Evolutionary conservation across 2,113 vertebrate species (phyloP), one percentile per base, ranked within the genome.

Genomic region (Heteronetta atricapilla): DNA sequence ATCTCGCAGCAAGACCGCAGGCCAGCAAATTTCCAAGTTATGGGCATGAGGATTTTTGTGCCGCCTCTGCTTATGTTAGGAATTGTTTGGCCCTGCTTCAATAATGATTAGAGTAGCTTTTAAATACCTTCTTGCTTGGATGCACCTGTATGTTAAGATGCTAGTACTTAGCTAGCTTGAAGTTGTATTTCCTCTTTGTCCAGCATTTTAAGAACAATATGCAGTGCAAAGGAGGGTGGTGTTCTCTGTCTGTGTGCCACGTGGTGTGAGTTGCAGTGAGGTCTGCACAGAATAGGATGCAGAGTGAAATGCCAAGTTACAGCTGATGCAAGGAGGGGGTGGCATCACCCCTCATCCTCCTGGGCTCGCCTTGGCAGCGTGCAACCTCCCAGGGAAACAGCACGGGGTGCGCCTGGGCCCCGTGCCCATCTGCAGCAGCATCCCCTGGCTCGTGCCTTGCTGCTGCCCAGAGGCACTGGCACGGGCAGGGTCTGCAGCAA

Each of bases 361-460:
- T 0, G 2, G 46, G 38, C 28, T 66, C 60, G 26, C 19, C 50
- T 66, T 2, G 3, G 22, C 60, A 89, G 66, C 13, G 34, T 0
- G 1, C 19, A n/a, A 59, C 8, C 19, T 64, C n/a, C 15, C 52
- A 6, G 52, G 68, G 36, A 17, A 67, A 46, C 26, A 31, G 3
- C 23, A 17, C 0, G 0, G 55, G 38, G 50, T 21, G 36, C 13
- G 63, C n/a, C 12, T 2, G 16, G 42, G 33, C 14, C 55, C 0
- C 1, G 17, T 12, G 21, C 42, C 17, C 58, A 29, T 36, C 36
- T 33, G 33, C 0, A 2, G 40, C 40, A 26, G 6, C 22, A 36
- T 26, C 10, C 10, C 0, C 0, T 44, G 48, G 3, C 40, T 58
- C 18, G 0, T 4, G 53, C 40, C 1, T 0, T 21, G 40, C 17